Evolutionary conservation across 1,140 invertebrate species (phyloP).

Genomic region (Grapholita molesta): DNA sequence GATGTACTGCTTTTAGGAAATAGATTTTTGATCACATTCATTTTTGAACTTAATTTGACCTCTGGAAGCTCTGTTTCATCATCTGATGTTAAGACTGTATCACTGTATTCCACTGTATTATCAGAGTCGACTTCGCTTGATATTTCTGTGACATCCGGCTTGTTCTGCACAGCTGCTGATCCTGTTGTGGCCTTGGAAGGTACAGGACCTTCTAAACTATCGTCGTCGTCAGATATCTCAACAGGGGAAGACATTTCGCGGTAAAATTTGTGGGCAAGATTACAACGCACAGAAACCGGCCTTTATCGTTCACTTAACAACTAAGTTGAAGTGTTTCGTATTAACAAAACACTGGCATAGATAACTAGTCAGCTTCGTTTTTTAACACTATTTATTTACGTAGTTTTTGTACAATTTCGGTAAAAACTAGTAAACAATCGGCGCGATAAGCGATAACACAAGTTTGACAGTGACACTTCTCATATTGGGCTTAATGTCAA

Average conservation of each 20-base stretch:
- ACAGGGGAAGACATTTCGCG: conserved; percentile 31
- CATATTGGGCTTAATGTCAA: not conserved
- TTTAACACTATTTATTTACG: not conserved
- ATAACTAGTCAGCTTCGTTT: not conserved
- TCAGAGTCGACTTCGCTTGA: conserved; percentile 32
- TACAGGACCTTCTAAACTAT: conserved; percentile 33
- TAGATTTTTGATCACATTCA: conserved; percentile 36
- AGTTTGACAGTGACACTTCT: not conserved
- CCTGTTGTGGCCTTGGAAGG: not conserved
- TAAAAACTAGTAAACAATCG: not conserved
- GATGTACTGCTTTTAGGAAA: conserved; percentile 30
- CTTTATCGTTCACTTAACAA: not conserved
- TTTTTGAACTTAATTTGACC: conserved; percentile 26
- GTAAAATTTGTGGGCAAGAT: not conserved
- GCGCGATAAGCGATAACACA: not conserved
- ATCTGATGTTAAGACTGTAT: conserved; percentile 25
- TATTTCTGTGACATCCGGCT: conserved; percentile 18
- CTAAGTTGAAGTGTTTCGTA: not conserved
- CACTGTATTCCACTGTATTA: not conserved
- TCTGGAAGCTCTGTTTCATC: conserved; percentile 26
- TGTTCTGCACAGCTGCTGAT: not conserved
- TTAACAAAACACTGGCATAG: not conserved
- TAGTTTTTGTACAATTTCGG: not conserved
- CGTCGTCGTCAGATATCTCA: conserved; percentile 55
- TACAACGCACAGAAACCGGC: not conserved